Base-by-base conservation (phyloP, 2,797 vertebrate genomes). In the Pristis pectinata region DNA sequence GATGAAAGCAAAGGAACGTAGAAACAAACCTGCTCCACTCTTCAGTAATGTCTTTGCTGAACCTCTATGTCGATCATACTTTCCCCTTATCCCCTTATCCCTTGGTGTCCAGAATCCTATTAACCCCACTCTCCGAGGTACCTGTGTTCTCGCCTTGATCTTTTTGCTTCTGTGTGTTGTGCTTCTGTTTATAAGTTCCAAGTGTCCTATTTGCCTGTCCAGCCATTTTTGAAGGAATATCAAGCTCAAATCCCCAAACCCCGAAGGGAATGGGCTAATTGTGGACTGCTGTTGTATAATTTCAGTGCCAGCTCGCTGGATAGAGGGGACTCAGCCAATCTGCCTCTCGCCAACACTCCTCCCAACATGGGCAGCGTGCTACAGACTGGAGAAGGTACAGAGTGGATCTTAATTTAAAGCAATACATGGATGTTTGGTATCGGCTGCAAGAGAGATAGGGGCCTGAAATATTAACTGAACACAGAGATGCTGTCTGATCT, bases 331-430 rank as follows among this genome's bases (percentile, higher is more conserved):
- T 93, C 97, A 8, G 96, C 96, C 95, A 99, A 98, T 95, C 97
- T 98, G 0, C 98, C 98, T 95, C 97, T 98, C 93, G 97, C 98
- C 0, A 97, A 97, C 0, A 99, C 99, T 17, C 98, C 99, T 0
- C 98, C 99, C 96, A 99, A 98, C 96, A 98, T 99, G 98, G 99
- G 99, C 97, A 98, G 98, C 0, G 97, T 98, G 95, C 98, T 99
- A 94, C 98, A 98, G 95, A 97, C 98, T 94, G 98, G 98, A 96
- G 99, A 99, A 97, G 97, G 97, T 98, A 97, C 96, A 70, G 95
- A 4, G 95, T 94, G 56, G 30, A 15, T 95, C 9, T 0, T 44
- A 67, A 74, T 95, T 70, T 9, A 7, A 27, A 61, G 49, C 34
- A 67, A 27, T 13, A 67, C 15, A 44, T 15, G 3, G 61, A 10